Base-by-base conservation (phyloP, 2,888 invertebrate genomes). In the Clusia tigrina region DNA sequence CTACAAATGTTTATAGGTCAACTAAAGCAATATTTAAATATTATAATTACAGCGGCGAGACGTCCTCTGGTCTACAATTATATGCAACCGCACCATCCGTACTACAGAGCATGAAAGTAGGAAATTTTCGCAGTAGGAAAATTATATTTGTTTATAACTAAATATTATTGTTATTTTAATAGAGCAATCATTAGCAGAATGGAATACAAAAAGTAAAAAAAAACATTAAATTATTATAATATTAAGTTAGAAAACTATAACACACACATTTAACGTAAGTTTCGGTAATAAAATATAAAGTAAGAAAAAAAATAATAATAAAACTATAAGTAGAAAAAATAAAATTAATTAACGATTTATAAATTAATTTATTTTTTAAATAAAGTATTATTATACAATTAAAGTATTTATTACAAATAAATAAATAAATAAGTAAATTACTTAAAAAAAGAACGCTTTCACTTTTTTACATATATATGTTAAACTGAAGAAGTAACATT, bases 41-140 rank as follows among this genome's bases (percentile, higher is more conserved):
- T n/a, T 42, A 3, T 48, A 20, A 48, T 70, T 75, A 53, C 74
- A 75, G 75, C 71, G 32, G 73, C 73, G n/a, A 66, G 73, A 61
- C 66, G 76, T 58, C 81, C 80, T 15, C 67, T 80, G 42, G 73
- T 78, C 54, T 80, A 80, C 64, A 80, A 80, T 65, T 81, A 80
- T 58, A 63, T 79, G 65, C 78, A 79, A 57, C 77, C 78, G n/a
- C 78, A 76, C 60, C 66, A 74, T 63, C 79, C 80, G 26, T 80
- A 72, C 62, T 77, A 74, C 60, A 69, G 78, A 57, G 69, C 74
- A 60, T 76, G 51, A 60, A 25, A 48, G 56, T 63, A 68, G n/a
- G 56, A 63, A 62, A 58, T n/a, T 26, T 25, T 1, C n/a, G 12
- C 53, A n/a, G n/a, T n/a, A n/a, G n/a, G n/a, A n/a, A n/a, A n/a